These are phyloP conservation scores for Drosophila baimaii DNA, from an alignment of 1,140 invertebrate species.

Conservation along the genomic window DNA sequence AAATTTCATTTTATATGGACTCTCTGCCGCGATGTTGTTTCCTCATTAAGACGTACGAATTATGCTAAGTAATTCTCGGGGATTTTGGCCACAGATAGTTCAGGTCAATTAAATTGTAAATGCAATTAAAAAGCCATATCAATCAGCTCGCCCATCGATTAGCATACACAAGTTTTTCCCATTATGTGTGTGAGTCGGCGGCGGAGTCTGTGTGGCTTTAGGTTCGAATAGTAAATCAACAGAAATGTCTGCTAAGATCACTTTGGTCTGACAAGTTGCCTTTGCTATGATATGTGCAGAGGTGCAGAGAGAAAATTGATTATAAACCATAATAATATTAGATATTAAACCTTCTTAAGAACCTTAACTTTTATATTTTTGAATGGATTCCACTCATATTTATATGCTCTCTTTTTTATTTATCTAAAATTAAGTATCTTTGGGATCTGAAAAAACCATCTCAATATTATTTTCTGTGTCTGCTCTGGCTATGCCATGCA, in stretches of 20 bases:
- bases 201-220: constrained; percentile 27
- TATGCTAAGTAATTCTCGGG: constrained; percentile 24
- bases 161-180: constrained; percentile 80
- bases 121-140: constrained; percentile 72
- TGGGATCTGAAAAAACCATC: not conserved
- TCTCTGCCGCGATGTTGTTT: constrained; percentile 36
- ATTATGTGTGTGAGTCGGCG: constrained; percentile 56
- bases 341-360: not conserved
- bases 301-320: not conserved
- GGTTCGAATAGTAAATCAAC: constrained; percentile 74
- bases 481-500: not conserved
- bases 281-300: constrained; percentile 28
- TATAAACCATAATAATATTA: not conserved
- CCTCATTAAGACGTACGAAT: constrained; percentile 34
- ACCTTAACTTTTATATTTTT: no score
- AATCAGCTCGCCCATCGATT: constrained; percentile 68
- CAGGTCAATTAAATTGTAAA: constrained; percentile 75
- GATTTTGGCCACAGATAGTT: constrained; percentile 24
- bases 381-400: no score
- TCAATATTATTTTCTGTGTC: constrained; percentile 7
- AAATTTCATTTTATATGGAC: constrained; percentile 11
- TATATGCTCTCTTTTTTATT: not conserved
- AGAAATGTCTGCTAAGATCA: constrained; percentile 72
- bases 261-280: constrained; percentile 71
- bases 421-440: not conserved